Evolutionary conservation across 2,113 vertebrate genomes (phyloP).

Genomic region (Dasypus novemcinctus): DNA sequence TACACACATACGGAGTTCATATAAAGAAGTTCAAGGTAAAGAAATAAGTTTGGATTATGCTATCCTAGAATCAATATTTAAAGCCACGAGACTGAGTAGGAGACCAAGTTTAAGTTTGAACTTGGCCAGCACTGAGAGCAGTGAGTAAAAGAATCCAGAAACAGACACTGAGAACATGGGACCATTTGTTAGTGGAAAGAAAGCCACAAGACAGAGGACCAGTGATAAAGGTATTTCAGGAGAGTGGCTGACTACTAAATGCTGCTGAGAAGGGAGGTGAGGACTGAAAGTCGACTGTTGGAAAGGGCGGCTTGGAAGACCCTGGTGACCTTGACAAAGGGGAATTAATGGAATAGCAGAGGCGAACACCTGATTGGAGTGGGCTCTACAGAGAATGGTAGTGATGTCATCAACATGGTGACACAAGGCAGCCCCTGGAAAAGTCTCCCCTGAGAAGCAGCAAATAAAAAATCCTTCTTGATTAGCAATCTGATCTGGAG

Average conservation of each 20-base stretch:
- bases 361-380: background rate
- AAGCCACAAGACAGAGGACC: no score
- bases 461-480: no score
- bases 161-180: background rate
- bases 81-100: background rate
- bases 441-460: no score
- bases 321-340: background rate
- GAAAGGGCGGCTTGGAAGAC: no score
- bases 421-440: no score
- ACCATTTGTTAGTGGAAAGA: background rate
- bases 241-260: no score
- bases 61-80: no score
- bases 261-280: no score
- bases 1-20: background rate
- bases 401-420: no score
- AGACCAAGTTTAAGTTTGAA: accelerated
- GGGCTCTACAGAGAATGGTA: background rate
- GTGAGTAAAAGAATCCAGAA: accelerated
- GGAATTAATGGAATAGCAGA: background rate
- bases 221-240: background rate
- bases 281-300: no score
- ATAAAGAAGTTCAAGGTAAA: background rate
- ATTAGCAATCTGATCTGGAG: no score
- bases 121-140: background rate
- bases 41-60: background rate